Evolutionary conservation across 2,113 vertebrate species (phyloP), one percentile per base, ranked within the genome.

Genomic region (Protobothrops flavoviridis): DNA sequence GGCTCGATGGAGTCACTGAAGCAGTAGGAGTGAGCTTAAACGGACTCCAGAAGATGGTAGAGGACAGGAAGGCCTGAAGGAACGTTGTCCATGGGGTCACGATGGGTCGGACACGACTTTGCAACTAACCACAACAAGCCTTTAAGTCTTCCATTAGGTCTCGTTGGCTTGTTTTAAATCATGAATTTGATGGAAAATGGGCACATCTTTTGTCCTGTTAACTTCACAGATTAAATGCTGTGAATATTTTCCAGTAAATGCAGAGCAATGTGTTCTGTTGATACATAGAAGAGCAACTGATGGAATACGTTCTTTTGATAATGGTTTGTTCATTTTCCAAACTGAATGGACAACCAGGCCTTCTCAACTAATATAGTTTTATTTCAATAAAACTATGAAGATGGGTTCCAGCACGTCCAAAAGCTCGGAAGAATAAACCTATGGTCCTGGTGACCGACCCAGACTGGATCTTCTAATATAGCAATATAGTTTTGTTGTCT

Each of bases 401-500:
- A 69, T 69, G 12, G 4, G 1, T 69, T 69, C 12, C 29, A 69
- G 29, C 61, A 69, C 1, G 12, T n/a, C 11, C 4, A 1, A 69
- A 69, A 69, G 61, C 26, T 64, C 0, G 3, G 26, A 64, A 64
- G 26, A 64, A 0, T n/a, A 29, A 69, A 69, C 26, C 12, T 69
- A 12, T 69, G 61, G 61, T 69, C 61, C 12, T 69, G 61, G 61
- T 69, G 61, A n/a, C 61, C 61, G n/a, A n/a, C 3, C 1, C 61
- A n/a, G 61, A 69, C 13, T 69, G 29, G 29, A 69, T n/a, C 61
- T n/a, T 69, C 29, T n/a, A 69, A 69, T 69, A 69, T 69, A 69
- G n/a, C 39, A 61, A 74, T 21, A 55, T 15, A 74, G 87, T 43
- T 93, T 91, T 29, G 29, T 91, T 91, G 43, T 89, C 93, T 85